Evolutionary conservation across 2,113 vertebrate species (phyloP), one percentile per base, ranked within the genome.

Genomic region (Corvus hawaiiensis): DNA sequence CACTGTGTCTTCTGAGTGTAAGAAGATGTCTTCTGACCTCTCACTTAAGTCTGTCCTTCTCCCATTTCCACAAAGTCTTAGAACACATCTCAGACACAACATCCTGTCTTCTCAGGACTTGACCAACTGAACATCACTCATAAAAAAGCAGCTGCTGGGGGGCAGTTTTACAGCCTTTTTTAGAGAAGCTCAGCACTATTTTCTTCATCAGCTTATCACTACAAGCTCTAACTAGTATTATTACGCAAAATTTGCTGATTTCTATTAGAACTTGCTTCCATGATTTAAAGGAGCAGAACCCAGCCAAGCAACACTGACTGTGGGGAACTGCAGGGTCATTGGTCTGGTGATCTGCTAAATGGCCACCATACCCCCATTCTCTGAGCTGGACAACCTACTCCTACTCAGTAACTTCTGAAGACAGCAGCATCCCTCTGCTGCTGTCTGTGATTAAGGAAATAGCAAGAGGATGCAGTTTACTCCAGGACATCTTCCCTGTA

Each of bases 21-120:
- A 48, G 21, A 62, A 32, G 18, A 19, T 3, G 1, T 19, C 15
- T 84, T 48, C 48, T 74, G 49, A 55, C 11, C 27, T 32, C 20
- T 81, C 15, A 13, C 32, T 68, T 59, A 27, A 68, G 11, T 22
- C 19, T 66, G 5, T n/a, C 17, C 7, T 84, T 66, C 30, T 58
- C 10, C 12, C 14, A 6, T 51, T 66, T 82, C 35, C 32, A 37
- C 20, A 46, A 59, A 14, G 7, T 54, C 62, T 28, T 27, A 44
- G 46, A 54, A 56, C 8, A 56, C 7, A 76, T 27, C 28, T 51
- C 0, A 0, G n/a, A 7, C 2, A 8, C 24, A 69, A 43, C 14
- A 32, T 41, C 9, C 43, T 35, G n/a, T n/a, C 26, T 49, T 56
- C 32, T 37, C 22, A 61, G 33, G n/a, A 44, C 12, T 26, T 54